Evolutionary conservation across 2,797 vertebrate genomes (phyloP), one percentile per base, ranked within the genome.

Genomic region (Acropternis orthonyx): DNA sequence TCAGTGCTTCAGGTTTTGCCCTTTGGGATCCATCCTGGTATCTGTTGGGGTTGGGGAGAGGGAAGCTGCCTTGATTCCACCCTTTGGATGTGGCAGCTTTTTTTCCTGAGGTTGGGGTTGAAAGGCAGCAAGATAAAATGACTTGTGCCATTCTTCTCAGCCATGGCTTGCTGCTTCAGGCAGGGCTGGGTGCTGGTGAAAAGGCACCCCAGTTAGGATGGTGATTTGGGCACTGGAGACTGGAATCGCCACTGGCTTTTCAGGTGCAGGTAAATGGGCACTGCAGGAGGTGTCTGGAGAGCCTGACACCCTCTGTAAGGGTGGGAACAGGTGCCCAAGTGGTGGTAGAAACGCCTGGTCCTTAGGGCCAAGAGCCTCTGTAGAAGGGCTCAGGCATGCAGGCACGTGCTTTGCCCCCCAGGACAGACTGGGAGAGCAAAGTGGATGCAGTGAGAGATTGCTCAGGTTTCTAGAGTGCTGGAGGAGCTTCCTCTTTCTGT

Each of bases 391-490:
- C 55, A 65, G 88, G 63, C 22, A 23, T 63, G 63, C 71, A 82
- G 85, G 44, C 80, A 80, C 4, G 0, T 58, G 54, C 87, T 94
- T 95, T 75, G 72, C 32, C 28, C 32, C 51, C 80, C 61, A 82
- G 85, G n/a, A 46, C 46, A 91, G 49, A 41, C 93, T 80, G 94
- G 95, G 85, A 77, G 85, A 72, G 90, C 86, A 85, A 96, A 96
- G 84, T 54, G 59, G 55, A 39, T 36, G 36, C 59, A 76, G 82
- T 41, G 72, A 66, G 75, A 88, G 80, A 51, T 93, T 94, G 95
- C 97, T 97, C 95, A 97, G 95, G 95, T 92, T 94, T 95, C 96
- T 97, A 97, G 97, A 92, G 93, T 97, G 96, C 97, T 96, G 94
- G 88, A 96, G 95, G 96, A 95, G 81, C 88, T 96, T 97, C 91